phyloP scores from a whole-genome alignment of 2,888 invertebrate genomes.

The Rugalucina vietnamica region DNA sequence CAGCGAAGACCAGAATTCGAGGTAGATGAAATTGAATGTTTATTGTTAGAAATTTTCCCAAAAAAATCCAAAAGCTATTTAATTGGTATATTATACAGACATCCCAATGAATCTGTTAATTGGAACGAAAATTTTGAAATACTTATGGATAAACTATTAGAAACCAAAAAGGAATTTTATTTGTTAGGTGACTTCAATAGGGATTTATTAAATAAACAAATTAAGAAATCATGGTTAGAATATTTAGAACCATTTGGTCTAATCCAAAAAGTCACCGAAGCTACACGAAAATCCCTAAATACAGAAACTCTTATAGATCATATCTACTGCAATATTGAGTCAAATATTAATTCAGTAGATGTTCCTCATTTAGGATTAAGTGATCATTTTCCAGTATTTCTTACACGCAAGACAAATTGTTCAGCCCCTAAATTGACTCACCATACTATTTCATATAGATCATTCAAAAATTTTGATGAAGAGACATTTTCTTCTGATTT shows the following conservation, averaged over 20 bases:
- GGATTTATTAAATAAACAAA: neutral
- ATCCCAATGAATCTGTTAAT: neutral
- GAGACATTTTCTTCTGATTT: neutral
- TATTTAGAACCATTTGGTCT: neutral
- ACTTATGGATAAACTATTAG: neutral
- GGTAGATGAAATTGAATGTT: too few species aligned
- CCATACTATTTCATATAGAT: neutral
- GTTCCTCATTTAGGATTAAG: neutral
- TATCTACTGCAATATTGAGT: neutral
- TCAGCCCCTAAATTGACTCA: neutral
- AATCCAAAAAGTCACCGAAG: neutral
- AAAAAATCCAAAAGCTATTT: neutral
- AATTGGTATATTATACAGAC: neutral
- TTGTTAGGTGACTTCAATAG: neutral
- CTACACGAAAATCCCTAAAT: neutral
- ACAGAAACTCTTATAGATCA: conserved; percentile 1
- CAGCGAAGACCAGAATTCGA: neutral
- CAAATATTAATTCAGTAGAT: neutral
- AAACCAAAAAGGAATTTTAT: neutral
- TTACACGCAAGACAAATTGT: neutral
- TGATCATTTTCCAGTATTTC: neutral
- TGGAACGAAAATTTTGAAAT: conserved; percentile 8
- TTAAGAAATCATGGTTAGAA: neutral
- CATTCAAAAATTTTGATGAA: conserved; percentile 7
- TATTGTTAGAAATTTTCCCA: neutral